Percentiles rank a stretch among this genome's conserved stretches.
phyloP scores from a whole-genome alignment of 2,113 vertebrate species.

The rabbit (Oryctolagus cuniculus) region mOryCun1.1 NC_091433.1:8349001-8349500 shows the following conservation, averaged over 20 bases:
- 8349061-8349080: neutral
- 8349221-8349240: neutral
- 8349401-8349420: neutral
- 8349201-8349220: neutral
- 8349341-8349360: neutral
- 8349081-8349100: neutral
- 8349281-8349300: neutral
- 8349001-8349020: neutral
- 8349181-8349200: neutral
- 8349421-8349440: neutral
- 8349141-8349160: neutral
- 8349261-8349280: neutral
- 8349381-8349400: neutral
- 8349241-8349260: neutral
- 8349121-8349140: neutral
- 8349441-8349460: fast-evolving
- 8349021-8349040: neutral
- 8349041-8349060: neutral
- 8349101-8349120: neutral
- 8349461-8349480: neutral
- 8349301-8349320: neutral
- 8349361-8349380: neutral
- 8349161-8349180: neutral
- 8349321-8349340: neutral
- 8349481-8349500: neutral